Conservation (phyloP, 2,888 invertebrate species). For the Hirtodrosophila duncani region DNA sequence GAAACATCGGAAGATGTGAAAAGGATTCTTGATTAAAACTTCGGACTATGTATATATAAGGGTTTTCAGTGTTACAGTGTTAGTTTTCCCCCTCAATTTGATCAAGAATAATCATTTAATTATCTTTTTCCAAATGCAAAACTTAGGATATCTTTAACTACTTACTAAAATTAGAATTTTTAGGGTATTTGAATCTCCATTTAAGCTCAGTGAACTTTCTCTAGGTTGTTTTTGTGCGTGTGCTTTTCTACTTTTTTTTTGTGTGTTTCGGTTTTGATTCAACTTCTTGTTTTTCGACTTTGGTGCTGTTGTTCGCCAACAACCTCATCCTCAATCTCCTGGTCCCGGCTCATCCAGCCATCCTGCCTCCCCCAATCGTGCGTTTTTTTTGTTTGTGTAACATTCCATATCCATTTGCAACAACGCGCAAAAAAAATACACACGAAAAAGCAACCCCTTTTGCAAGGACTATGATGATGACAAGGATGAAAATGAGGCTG, state of each 20-base stretch:
- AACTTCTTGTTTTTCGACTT: conserved; percentile 32
- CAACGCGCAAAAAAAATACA: conserved; percentile 30
- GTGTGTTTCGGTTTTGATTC: conserved; percentile 24
- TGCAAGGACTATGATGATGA: conserved; percentile 16
- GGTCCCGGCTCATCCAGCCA: conserved; percentile 3
- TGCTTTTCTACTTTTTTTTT: conserved; percentile 20
- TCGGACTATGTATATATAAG: too few relatives aligned
- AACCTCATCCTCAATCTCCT: neutral
- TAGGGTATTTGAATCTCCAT: too few relatives aligned
- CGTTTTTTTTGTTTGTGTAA: conserved; percentile 54
- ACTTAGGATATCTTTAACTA: too few relatives aligned
- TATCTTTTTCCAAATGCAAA: too few relatives aligned
- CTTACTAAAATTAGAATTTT: too few relatives aligned
- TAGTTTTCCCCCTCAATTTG: too few relatives aligned
- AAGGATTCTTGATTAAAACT: too few relatives aligned
- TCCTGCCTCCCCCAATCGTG: conserved; percentile 20
- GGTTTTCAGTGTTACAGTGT: too few relatives aligned
- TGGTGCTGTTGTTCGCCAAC: conserved; percentile 6
- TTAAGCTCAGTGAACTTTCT: too few relatives aligned
- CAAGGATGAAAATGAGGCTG: conserved; percentile 29
- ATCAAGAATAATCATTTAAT: too few relatives aligned
- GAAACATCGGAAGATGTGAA: too few relatives aligned
- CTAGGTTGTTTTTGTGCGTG: conserved; percentile 4
- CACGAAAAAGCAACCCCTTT: conserved; percentile 45
- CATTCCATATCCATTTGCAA: conserved; percentile 65